Percentiles rank a stretch among this genome's conserved stretches.
Evolutionary conservation across 2,113 vertebrate species (phyloP).

Genomic region (Rutilus rutilus): DNA sequence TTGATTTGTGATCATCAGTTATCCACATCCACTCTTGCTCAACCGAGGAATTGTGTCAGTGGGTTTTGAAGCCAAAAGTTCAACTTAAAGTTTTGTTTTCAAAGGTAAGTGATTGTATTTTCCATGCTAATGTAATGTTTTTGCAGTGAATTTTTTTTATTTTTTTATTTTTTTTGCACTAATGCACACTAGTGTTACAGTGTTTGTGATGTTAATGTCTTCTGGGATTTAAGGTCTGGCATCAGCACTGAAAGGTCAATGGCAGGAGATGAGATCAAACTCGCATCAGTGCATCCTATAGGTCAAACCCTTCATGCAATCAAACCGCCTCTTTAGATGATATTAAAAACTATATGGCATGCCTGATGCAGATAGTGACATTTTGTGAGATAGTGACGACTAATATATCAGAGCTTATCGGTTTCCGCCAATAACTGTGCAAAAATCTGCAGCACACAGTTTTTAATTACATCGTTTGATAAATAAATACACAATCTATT

Average conservation of each 20-base stretch:
- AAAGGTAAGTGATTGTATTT: background rate
- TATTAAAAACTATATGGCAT: background rate
- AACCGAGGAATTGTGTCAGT: constrained; percentile 33
- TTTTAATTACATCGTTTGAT: background rate
- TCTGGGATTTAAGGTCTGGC: constrained; percentile 55
- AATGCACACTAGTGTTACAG: background rate
- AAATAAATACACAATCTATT: background rate
- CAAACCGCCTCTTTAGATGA: constrained; percentile 40
- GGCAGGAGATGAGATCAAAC: constrained; percentile 22
- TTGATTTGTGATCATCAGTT: background rate
- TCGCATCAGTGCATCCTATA: constrained; percentile 47
- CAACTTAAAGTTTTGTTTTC: constrained; percentile 50
- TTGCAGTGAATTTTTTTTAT: too few species aligned
- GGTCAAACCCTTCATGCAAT: constrained; percentile 68
- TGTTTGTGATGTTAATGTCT: constrained; percentile 39
- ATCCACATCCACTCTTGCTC: constrained; percentile 15
- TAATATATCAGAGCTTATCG: background rate
- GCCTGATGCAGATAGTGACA: background rate
- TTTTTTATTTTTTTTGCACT: background rate
- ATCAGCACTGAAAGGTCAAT: constrained; percentile 69
- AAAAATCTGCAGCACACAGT: background rate
- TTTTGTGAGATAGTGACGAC: background rate
- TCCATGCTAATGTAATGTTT: background rate
- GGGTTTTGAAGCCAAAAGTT: background rate
- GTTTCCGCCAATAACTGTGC: background rate